Base-by-base conservation (phyloP, 1,140 invertebrate genomes). In the Atta cephalotes region DNA sequence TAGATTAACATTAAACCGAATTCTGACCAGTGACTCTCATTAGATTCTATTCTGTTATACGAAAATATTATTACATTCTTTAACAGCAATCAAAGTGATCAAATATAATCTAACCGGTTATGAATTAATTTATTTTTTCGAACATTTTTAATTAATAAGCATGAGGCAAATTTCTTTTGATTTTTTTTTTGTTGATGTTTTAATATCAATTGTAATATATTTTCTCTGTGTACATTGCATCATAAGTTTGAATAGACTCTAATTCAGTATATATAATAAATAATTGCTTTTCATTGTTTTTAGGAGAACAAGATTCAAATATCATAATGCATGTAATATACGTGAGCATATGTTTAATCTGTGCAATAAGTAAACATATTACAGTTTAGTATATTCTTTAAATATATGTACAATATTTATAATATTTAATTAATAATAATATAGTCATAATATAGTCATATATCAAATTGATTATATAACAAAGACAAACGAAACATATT, bases 11-110 rank as follows among this genome's bases (percentile, higher is more conserved):
- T 91, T 91, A 89, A 91, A 92, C 91, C 91, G 88, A 91, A 93
- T 92, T 93, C 89, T 87, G 86, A 39, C 31, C 92, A 91, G 91
- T 92, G 93, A 85, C 90, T 93, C 93, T 94, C 93, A 93, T 84
- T 76, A 56, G 56, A 39, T 65, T 21, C 3, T 14, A 21, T 1
- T 72, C n/a, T 63, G 56, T 56, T 70, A 45, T 28, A 58, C 14
- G 28, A 31, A 35, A 35, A 18, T n/a, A 21, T 66, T 28, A 25
- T 45, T 39, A 74, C 9, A 58, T 39, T 58, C n/a, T 58, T 58
- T 58, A 58, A 74, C 0, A 12, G 12, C 1, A 16, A 7, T 35
- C 4, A 28, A 35, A 56, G 12, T 3, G 5, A 31, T 53, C 16
- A 14, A 10, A 9, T 56, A 51, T 5, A 3, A 31, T 31, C 3